A percentile compares a stretch with the other conserved stretches of the same genome.
phyloP scores from a whole-genome alignment of 2,888 invertebrate species.

The Xanthorhoe spadicearia region DNA sequence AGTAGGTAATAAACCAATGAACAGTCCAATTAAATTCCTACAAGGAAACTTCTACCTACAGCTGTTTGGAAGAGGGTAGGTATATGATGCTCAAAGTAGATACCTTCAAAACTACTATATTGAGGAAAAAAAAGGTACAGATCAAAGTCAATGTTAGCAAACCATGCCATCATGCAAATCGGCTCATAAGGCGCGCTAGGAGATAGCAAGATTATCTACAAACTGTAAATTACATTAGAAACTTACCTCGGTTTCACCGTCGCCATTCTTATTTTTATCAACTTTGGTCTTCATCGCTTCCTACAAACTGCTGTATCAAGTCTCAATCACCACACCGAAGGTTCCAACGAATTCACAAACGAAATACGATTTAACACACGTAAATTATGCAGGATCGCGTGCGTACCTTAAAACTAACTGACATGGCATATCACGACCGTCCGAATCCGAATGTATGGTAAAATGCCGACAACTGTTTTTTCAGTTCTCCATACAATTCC shows the following conservation, averaged over 20 bases:
- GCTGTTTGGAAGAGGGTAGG: conserved; percentile 11
- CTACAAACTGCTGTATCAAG: conserved; percentile 73
- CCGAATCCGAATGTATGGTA: conserved; percentile 43
- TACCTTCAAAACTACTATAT: neutral
- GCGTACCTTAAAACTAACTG: conserved; percentile 74
- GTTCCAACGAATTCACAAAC: conserved; percentile 61
- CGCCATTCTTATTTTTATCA: conserved; percentile 84
- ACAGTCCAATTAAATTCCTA: neutral
- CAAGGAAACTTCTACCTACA: conserved; percentile 3
- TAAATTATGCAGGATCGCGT: conserved; percentile 76
- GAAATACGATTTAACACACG: conserved; percentile 65
- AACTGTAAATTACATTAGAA: conserved; percentile 37
- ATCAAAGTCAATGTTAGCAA: conserved; percentile 6
- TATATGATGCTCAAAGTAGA: conserved; percentile 3
- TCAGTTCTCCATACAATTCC: conserved; percentile 5
- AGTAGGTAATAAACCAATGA: neutral
- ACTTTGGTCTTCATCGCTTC: conserved; percentile 86
- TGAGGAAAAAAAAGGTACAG: neutral
- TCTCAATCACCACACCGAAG: conserved; percentile 61
- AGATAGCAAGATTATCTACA: conserved; percentile 28
- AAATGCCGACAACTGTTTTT: conserved; percentile 65
- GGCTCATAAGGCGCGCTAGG: conserved; percentile 11
- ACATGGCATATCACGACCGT: conserved; percentile 71
- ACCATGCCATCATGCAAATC: conserved; percentile 6
- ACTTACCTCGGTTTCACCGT: conserved; percentile 84